Conservation (phyloP, 2,113 vertebrate genomes). For the Elgaria multicarinata region DNA sequence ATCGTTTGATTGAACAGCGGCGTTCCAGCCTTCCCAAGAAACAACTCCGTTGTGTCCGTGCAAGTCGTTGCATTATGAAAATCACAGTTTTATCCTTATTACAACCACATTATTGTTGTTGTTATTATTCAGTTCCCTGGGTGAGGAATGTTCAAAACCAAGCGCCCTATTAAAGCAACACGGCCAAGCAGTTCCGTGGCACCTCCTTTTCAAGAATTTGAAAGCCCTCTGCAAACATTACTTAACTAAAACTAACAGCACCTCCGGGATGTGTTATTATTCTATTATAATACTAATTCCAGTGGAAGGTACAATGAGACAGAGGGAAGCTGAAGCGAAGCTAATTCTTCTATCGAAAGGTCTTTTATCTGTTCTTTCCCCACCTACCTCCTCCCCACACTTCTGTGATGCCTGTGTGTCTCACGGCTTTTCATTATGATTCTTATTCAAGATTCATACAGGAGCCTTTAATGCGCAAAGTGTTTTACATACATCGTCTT, state of each 20-base stretch:
- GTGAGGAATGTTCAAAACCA: background rate
- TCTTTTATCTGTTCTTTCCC: background rate
- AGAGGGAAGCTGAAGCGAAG: background rate
- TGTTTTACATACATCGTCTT: slow-evolving; percentile 8
- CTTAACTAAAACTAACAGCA: background rate
- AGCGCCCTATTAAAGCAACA: background rate
- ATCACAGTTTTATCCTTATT: too few species aligned
- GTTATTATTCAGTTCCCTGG: slow-evolving; percentile 16
- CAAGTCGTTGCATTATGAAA: too few species aligned
- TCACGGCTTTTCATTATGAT: background rate
- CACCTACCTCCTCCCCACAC: background rate
- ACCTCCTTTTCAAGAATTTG: background rate
- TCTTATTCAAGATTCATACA: slow-evolving; percentile 17
- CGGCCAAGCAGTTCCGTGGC: background rate
- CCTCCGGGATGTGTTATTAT: background rate
- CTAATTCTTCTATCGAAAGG: background rate
- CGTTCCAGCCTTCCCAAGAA: too few species aligned
- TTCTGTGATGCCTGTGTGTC: background rate
- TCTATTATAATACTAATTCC: slow-evolving; percentile 6
- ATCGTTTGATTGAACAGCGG: too few species aligned
- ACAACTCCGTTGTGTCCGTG: background rate
- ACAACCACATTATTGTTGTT: background rate
- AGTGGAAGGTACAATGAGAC: background rate
- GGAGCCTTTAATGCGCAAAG: slow-evolving; percentile 29
- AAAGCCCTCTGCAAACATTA: slow-evolving; percentile 18